A percentile compares a stretch with the other conserved stretches of the same genome.
These are phyloP conservation scores for Temnothorax nylanderi DNA, from an alignment of 1,140 invertebrate genomes.

Conservation along the genomic window DNA sequence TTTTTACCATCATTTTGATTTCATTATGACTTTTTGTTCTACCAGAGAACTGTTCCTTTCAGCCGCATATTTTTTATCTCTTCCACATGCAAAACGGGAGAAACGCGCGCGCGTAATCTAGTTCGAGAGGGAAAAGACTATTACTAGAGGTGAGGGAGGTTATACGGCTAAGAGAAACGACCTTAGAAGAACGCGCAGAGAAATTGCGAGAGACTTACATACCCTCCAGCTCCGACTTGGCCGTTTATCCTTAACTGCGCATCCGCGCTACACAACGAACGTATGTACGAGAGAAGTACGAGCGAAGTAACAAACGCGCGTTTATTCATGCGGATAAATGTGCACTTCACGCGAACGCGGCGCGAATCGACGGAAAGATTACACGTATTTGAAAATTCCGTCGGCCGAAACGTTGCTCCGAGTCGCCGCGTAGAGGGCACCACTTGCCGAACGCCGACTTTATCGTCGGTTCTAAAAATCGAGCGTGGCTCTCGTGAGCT, in stretches of 20 bases:
- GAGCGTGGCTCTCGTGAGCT: too few relatives aligned
- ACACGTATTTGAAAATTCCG: not conserved
- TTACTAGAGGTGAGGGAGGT: not conserved
- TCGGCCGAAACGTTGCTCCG: not conserved
- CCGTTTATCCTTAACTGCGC: not conserved
- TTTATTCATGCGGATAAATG: not conserved
- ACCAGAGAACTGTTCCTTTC: not conserved
- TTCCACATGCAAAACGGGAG: not conserved
- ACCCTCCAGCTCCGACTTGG: not conserved
- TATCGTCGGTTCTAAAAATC: not conserved
- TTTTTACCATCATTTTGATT: too few relatives aligned
- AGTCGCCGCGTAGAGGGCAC: not conserved
- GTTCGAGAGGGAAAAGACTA: not conserved
- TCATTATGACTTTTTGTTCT: too few relatives aligned
- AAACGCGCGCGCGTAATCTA: not conserved
- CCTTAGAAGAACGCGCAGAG: not conserved
- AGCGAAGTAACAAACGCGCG: not conserved
- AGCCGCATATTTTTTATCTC: not conserved
- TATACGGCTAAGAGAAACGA: not conserved
- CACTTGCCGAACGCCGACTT: not conserved
- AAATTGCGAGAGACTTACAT: not conserved
- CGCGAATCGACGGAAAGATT: not conserved
- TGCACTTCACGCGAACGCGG: not conserved
- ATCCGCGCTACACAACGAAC: too few relatives aligned
- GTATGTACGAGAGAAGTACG: not conserved